These are phyloP conservation scores for Conus ventricosus DNA, from an alignment of 1,140 invertebrate species.

Conservation along the genomic window DNA sequence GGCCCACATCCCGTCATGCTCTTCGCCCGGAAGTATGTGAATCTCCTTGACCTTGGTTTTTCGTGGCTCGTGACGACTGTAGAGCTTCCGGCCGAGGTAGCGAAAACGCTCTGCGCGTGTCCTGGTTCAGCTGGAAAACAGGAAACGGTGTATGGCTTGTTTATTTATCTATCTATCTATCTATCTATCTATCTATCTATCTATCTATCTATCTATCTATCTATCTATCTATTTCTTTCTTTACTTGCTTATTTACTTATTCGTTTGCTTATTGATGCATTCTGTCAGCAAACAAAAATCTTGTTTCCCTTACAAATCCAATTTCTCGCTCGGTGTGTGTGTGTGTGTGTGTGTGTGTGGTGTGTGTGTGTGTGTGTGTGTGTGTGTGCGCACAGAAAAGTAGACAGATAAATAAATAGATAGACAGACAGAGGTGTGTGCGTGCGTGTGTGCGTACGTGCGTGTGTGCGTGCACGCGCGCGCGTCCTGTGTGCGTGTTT, in stretches of 20 bases:
- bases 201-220: not conserved
- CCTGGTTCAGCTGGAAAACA: conserved; percentile 21
- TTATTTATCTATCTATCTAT: not conserved
- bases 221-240: no score
- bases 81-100: not conserved
- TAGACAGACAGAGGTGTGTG: no score
- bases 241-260: no score
- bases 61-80: not conserved
- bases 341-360: conserved; percentile 17
- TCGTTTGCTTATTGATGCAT: not conserved
- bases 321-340: not conserved
- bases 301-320: no score
- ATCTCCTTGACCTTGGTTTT: conserved; percentile 35
- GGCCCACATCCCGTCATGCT: conserved; percentile 32
- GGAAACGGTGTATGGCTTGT: not conserved
- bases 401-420: no score
- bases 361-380: not conserved
- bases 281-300: not conserved
- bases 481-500: not conserved
- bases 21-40: conserved; percentile 35
- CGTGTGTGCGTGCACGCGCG: not conserved
- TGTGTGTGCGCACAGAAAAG: conserved; percentile 6
- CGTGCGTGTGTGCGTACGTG: not conserved
- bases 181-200: not conserved
- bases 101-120: conserved; percentile 25